Evolutionary conservation across 2,888 invertebrate species (phyloP).

Genomic region (Heteropelma amictum): DNA sequence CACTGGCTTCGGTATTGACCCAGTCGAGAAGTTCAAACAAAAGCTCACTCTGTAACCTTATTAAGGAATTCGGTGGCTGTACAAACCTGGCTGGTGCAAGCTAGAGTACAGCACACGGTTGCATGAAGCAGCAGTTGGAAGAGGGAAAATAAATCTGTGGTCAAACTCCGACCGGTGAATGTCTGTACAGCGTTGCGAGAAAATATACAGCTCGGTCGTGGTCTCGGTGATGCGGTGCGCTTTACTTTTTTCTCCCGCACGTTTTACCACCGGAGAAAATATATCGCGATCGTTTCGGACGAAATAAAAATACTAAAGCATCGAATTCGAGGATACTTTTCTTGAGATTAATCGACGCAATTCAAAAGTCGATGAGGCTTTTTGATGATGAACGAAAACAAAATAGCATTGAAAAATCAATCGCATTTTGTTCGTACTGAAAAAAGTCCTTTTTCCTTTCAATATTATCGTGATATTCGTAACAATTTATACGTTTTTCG

Average conservation of each 20-base stretch:
- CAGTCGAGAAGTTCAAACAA: conserved; percentile 59
- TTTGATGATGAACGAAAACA: too few relatives aligned
- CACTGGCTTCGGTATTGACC: conserved; percentile 57
- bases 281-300: conserved; percentile 29
- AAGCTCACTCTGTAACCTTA: conserved; percentile 57
- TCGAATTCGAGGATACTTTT: neutral
- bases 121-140: conserved; percentile 33
- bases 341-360: too few relatives aligned
- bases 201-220: conserved; percentile 46
- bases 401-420: too few relatives aligned
- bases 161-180: conserved; percentile 24
- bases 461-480: too few relatives aligned
- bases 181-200: conserved; percentile 17
- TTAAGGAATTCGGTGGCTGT: conserved; percentile 61
- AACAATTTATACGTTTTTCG: too few relatives aligned
- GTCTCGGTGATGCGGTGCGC: conserved; percentile 30
- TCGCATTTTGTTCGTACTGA: too few relatives aligned
- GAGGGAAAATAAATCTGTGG: conserved; percentile 61
- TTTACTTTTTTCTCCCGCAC: conserved; percentile 40
- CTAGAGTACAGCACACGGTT: conserved; percentile 33
- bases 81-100: too few relatives aligned
- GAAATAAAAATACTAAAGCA: conserved; percentile 31
- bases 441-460: too few relatives aligned
- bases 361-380: too few relatives aligned
- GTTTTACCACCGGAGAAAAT: conserved; percentile 22